Conservation (phyloP, 2,797 vertebrate genomes). For the Lutra lutra region DNA sequence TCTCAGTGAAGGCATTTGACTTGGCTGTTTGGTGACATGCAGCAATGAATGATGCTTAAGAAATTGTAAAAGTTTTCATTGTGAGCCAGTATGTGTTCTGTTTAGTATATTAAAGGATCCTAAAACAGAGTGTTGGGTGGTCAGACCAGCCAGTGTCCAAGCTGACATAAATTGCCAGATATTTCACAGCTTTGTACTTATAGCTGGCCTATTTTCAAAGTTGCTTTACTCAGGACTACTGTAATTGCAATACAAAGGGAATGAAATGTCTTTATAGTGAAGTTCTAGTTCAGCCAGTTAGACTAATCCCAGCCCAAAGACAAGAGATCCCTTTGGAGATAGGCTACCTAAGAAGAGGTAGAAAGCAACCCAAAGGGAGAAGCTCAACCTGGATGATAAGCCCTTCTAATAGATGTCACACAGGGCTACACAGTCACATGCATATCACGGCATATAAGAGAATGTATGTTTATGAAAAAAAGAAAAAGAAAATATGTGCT, state of each 20-base stretch:
- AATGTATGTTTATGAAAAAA: neutral
- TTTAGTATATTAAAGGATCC: neutral
- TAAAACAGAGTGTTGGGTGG: neutral
- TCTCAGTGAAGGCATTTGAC: neutral
- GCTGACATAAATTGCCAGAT: neutral
- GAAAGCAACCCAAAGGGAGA: neutral
- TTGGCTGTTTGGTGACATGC: neutral
- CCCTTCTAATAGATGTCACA: neutral
- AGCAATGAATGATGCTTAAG: neutral
- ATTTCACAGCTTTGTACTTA: neutral
- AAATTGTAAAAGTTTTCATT: neutral
- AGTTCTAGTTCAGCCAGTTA: neutral
- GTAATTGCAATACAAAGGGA: neutral
- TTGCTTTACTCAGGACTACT: neutral
- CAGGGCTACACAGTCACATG: neutral
- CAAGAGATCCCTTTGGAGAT: neutral
- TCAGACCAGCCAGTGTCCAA: neutral
- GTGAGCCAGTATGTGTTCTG: neutral
- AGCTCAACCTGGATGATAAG: neutral
- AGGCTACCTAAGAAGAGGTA: neutral
- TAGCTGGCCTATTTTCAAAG: neutral
- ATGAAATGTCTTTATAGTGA: neutral
- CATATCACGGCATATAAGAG: neutral
- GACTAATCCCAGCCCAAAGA: neutral
- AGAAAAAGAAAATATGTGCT: neutral